Evolutionary conservation across 1,140 invertebrate genomes (phyloP), one percentile per base, ranked within the genome.

Genomic region (Sinonovacula constricta): DNA sequence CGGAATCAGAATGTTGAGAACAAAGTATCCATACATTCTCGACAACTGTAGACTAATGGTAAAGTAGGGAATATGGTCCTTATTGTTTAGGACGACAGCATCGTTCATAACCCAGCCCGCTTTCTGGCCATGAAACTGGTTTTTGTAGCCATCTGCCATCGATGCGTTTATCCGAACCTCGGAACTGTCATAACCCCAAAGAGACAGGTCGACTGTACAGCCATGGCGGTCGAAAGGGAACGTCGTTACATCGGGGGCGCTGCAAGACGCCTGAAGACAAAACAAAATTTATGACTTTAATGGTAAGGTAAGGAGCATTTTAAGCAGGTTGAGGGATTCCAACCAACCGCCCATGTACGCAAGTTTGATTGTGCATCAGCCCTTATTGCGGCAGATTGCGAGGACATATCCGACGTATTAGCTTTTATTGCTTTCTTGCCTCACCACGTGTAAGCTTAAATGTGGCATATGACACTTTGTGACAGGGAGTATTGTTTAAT

Each of bases 1-100:
- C 3, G 93, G 93, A 45, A 92, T 85, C 31, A 93, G 91, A 10
- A 93, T 90, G 86, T 93, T 93, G 85, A 92, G 90, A 51, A 92
- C 89, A 84, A 92, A 93, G 81, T 86, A 90, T n/a, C 34, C 22
- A 10, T 30, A 36, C 18, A 24, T 18, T 33, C 67, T 14, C 12
- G 18, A 12, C 3, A 70, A 24, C 33, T 56, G 18, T 3, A 70
- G 26, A 14, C 31, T 31, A 22, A 70, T 31, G 3, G 26, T 30
- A 14, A 56, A 22, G 26, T 51, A 49, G 3, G 65, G 28, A 3
- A 12, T 22, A 0, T 53, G 15, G 1, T 51, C 2, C 12, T 14
- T n/a, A 12, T 3, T 1, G 49, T 53, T 63, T 3, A 34, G 18
- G 18, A 67, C n/a, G 28, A 30, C 22, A 14, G 30, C 36, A 18